Percentiles rank a stretch among this genome's conserved stretches.
These are phyloP conservation scores for Acronicta alni DNA, from an alignment of 2,888 invertebrate genomes.

Conservation along the genomic window DNA sequence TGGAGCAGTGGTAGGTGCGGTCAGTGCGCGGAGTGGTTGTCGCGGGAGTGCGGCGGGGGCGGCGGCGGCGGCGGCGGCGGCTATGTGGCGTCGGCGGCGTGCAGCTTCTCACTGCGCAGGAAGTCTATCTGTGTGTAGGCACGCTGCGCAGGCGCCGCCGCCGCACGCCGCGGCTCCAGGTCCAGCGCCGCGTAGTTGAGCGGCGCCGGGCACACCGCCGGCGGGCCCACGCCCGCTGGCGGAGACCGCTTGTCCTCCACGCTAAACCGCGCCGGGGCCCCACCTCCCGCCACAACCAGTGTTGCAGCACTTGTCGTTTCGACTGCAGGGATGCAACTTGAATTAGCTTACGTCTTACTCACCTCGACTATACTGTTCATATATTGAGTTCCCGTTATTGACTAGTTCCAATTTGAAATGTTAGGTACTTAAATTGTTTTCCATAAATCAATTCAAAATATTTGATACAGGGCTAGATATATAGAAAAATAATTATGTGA, in stretches of 20 bases:
- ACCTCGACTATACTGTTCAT: too few relatives aligned
- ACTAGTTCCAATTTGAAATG: too few relatives aligned
- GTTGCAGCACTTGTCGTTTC: slow-evolving; percentile 46
- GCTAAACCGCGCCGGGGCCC: slow-evolving; percentile 62
- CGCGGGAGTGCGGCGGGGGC: neutral
- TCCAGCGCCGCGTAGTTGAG: slow-evolving; percentile 84
- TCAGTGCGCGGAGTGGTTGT: neutral
- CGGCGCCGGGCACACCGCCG: slow-evolving; percentile 49
- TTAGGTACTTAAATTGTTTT: too few relatives aligned
- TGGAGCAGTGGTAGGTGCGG: neutral
- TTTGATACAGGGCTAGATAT: too few relatives aligned
- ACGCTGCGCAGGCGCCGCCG: slow-evolving; percentile 83
- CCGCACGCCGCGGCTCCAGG: slow-evolving; percentile 76
- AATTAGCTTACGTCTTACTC: too few relatives aligned
- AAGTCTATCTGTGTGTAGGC: slow-evolving; percentile 95
- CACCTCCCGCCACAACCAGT: slow-evolving; percentile 58
- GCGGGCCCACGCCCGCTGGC: slow-evolving; percentile 11
- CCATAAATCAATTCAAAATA: too few relatives aligned
- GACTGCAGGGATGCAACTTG: slow-evolving; percentile 16
- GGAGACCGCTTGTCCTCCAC: slow-evolving; percentile 36
- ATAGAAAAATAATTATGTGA: too few relatives aligned
- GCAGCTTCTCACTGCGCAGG: slow-evolving; percentile 89
- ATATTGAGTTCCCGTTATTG: too few relatives aligned
- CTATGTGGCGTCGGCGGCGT: slow-evolving; percentile 66
- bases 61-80: too few relatives aligned